Percentiles rank a stretch among this genome's conserved stretches.
These are phyloP conservation scores for Argentina silus DNA, from an alignment of 2,797 vertebrate species.

Conservation along the genomic window DNA sequence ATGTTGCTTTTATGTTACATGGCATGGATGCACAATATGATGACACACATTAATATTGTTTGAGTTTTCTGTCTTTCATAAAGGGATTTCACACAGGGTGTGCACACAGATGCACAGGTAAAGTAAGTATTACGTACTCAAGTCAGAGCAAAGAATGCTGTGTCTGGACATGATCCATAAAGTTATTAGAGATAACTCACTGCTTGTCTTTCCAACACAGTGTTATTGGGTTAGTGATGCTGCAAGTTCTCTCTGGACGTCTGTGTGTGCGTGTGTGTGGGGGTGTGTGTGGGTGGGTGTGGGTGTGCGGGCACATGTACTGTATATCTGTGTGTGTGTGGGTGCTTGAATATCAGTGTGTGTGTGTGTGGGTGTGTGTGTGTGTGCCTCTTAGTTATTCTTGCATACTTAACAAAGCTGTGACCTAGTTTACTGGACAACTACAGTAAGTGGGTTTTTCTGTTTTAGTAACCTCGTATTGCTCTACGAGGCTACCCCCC, in stretches of 20 bases:
- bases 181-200: slow-evolving; percentile 42
- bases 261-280: slow-evolving; percentile 51
- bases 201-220: slow-evolving; percentile 60
- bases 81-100: no score
- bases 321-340: slow-evolving; percentile 28
- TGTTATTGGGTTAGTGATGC: slow-evolving; percentile 16
- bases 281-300: slow-evolving; percentile 30
- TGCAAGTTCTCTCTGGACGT: slow-evolving; percentile 9
- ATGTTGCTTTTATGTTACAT: neutral
- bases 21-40: neutral
- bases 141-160: no score
- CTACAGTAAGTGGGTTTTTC: slow-evolving; percentile 78
- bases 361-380: slow-evolving; percentile 43
- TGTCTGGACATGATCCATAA: neutral
- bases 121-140: no score
- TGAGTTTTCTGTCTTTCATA: no score
- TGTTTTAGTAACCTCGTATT: slow-evolving; percentile 67
- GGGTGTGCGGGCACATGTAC: slow-evolving; percentile 16
- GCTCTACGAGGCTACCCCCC: slow-evolving; percentile 26
- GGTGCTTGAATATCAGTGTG: slow-evolving; percentile 35
- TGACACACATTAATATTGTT: neutral
- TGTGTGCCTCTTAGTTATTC: slow-evolving; percentile 65
- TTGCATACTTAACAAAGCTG: slow-evolving; percentile 79
- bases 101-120: no score
- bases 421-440: slow-evolving; percentile 80